Conservation (phyloP, 2,113 vertebrate species). For the Scomber colias region DNA sequence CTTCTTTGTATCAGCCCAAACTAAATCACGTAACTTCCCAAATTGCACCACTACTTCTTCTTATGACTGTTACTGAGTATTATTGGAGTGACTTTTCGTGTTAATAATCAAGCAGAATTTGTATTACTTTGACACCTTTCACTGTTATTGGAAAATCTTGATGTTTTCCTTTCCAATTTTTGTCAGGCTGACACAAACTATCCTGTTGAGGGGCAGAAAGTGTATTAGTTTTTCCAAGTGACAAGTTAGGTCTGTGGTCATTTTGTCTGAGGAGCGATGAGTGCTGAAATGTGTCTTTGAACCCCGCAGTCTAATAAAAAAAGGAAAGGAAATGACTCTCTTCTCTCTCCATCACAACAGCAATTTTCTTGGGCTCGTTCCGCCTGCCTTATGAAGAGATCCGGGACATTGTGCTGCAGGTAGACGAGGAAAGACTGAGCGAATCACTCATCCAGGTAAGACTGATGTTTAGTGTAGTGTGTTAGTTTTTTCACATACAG, state of each 20-base stretch:
- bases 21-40: constrained; percentile 33
- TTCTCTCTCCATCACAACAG: constrained; percentile 86
- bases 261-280: constrained; percentile 70
- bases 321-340: constrained; percentile 74
- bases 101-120: neutral
- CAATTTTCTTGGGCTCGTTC: constrained; percentile 98
- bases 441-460: constrained; percentile 98
- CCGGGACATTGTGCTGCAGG: constrained; percentile 93
- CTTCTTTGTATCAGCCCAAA: constrained; percentile 44
- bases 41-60: neutral
- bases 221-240: constrained; percentile 67
- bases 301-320: constrained; percentile 68
- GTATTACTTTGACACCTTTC: neutral
- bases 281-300: constrained; percentile 69
- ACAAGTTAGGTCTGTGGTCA: constrained; percentile 70
- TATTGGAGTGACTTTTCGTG: neutral
- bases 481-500: constrained; percentile 25
- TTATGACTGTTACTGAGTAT: neutral
- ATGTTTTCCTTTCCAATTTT: constrained; percentile 43
- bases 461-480: constrained; percentile 57
- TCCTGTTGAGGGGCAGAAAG: constrained; percentile 41
- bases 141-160: constrained; percentile 14
- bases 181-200: constrained; percentile 48
- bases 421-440: constrained; percentile 93
- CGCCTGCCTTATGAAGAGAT: constrained; percentile 98